Base-by-base conservation (phyloP, 2,113 vertebrate species). In the Hemibagrus wyckioides region DNA sequence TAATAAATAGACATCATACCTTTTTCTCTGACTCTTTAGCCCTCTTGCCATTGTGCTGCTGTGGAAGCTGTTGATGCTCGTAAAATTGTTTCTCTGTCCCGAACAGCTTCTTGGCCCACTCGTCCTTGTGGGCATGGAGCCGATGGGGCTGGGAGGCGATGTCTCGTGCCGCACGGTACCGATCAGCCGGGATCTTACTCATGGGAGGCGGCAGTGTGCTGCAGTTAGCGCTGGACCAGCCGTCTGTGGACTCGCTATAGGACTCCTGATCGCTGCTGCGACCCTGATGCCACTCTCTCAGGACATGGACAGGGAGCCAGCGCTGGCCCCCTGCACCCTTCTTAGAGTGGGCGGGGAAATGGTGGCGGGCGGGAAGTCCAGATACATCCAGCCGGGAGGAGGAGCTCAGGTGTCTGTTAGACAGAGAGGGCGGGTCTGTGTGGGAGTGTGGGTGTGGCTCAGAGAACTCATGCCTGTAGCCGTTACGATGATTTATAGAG, bases 151-250 rank as follows among this genome's bases (percentile, higher is more conserved):
- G 96, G 0, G 86, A 83, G 83, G 13, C 94, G 84, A 95, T 95
- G 89, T 90, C 96, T 88, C 97, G 95, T 3, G 97, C 96, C 0
- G 98, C 95, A 77, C 97, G 92, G 92, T 99, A 99, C 82, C 98
- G 96, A 93, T 99, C 98, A 0, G 98, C 98, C 0, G 98, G 98
- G 77, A 99, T 99, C 93, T 99, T 99, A 89, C 36, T 99, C 98
- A 99, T 99, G 48, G 98, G 98, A 0, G 98, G 98, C 1, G 98
- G 98, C 86, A 99, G 96, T 0, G 98, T 99, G 87, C 98, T 96
- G 57, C 98, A 99, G 94, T 99, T 99, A 1, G 98, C 93, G 0
- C 97, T 99, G 0, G 98, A 99, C 98, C 98, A 98, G 44, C 98
- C 98, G 0, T 99, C 98, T 0, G 98, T 99, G 65, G 98, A 99